Conservation (phyloP, 2,797 vertebrate species). For the Lerista edwardsae region DNA sequence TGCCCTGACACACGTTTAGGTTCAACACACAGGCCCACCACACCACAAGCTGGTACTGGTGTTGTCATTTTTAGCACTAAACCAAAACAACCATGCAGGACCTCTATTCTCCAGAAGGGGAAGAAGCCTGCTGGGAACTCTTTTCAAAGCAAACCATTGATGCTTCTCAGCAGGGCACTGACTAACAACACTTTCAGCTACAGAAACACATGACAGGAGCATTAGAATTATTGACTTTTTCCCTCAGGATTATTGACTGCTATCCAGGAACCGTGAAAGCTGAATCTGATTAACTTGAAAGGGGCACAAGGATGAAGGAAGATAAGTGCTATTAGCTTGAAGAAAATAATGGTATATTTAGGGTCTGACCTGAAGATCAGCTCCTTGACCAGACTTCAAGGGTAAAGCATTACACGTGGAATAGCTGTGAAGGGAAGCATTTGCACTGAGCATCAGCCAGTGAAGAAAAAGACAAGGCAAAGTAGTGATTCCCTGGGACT, state of each 20-base stretch:
- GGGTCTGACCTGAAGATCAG: background rate
- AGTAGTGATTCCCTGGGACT: background rate
- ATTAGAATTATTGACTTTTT: background rate
- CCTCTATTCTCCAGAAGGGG: constrained; percentile 12
- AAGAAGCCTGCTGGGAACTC: background rate
- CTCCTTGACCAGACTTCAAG: constrained; percentile 4
- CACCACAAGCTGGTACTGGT: background rate
- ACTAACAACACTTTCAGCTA: background rate
- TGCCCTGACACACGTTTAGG: background rate
- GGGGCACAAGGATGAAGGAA: background rate
- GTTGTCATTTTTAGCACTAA: background rate
- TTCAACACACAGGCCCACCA: background rate
- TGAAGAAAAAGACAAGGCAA: background rate
- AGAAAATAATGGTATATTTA: background rate
- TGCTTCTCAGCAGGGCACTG: background rate
- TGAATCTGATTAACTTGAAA: background rate
- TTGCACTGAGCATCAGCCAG: background rate
- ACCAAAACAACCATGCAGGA: background rate
- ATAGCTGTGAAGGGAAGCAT: background rate
- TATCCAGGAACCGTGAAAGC: background rate
- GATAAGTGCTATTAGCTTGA: background rate
- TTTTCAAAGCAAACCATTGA: constrained; percentile 3
- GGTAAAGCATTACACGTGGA: background rate
- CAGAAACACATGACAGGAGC: background rate
- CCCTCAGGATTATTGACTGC: background rate